A percentile compares a stretch with the other conserved stretches of the same genome.
Evolutionary conservation across 2,888 invertebrate genomes (phyloP).

Genomic region (Fragum whitleyi): DNA sequence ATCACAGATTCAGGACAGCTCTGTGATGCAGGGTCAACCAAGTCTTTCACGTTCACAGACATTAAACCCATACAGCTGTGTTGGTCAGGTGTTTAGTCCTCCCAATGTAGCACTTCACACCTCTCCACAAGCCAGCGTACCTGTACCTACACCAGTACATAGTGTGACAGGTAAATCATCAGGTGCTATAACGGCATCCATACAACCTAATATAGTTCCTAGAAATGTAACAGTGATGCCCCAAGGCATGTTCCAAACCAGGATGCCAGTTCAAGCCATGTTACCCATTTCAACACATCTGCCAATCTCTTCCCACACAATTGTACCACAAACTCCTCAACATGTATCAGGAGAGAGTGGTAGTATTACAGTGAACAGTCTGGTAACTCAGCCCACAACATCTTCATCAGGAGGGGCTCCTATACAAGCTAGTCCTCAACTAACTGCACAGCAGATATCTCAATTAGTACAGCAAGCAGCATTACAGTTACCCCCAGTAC

Average conservation of each 20-base stretch:
- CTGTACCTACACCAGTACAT: neutral
- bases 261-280: constrained; percentile 33
- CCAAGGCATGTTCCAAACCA: constrained; percentile 49
- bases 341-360: neutral
- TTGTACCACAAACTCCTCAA: neutral
- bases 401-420: constrained; percentile 30
- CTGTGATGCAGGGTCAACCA: neutral
- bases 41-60: constrained; percentile 39
- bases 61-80: neutral
- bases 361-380: constrained; percentile 31
- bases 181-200: neutral
- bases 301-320: neutral
- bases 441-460: constrained; percentile 57
- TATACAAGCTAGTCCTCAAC: constrained; percentile 39
- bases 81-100: constrained; percentile 34
- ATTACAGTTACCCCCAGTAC: constrained; percentile 52
- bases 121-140: neutral
- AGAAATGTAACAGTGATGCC: constrained; percentile 52
- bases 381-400: neutral
- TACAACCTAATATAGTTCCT: constrained; percentile 13
- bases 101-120: constrained; percentile 54
- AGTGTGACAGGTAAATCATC: neutral
- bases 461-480: constrained; percentile 52
- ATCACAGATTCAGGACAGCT: constrained; percentile 13
- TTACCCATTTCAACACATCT: constrained; percentile 26